Base-by-base conservation (phyloP, 1,140 invertebrate genomes). In the Onthophagus taurus region DNA sequence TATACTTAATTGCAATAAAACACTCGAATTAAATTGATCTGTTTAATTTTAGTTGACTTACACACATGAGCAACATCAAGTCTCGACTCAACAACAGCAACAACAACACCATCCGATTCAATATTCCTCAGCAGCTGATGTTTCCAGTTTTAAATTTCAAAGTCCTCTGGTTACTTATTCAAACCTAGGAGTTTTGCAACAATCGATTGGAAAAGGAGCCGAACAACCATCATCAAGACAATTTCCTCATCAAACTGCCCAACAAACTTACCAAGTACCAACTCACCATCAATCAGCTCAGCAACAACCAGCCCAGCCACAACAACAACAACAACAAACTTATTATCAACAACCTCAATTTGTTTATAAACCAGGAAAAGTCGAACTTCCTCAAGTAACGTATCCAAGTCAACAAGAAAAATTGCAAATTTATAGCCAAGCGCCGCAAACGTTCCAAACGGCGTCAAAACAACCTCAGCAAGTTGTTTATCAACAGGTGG, bases 161-260 rank as follows among this genome's bases (percentile, higher is more conserved):
- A 63, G 59, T 45, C 60, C 60, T 4, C 37, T 60, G 4, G 60
- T 61, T 7, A 31, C 49, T 13, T 63, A 63, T 50, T 59, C 50
- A 14, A 61, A 57, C 43, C 36, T 53, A 11, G 60, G 60, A 12
- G 42, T 59, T 4, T 33, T 61, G 9, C 37, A 42, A 11, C 59
- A 61, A 52, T 13, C 51, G 3, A 42, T 44, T 20, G 58, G 55
- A 7, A 58, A 60, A 54, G 4, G 24, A n/a, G 46, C 39, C 7
- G 37, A 21, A 12, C 2, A 38, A 44, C 13, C 23, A 38, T 29
- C 14, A 14, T 14, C n/a, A 11, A 7, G 8, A 6, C 21, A 31
- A 18, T 33, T 31, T 11, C 18, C 16, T n/a, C 37, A 42, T 17
- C 44, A 30, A 26, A 26, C 23, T n/a, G 23, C 23, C 23, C n/a